phyloP scores from a whole-genome alignment of 2,888 invertebrate genomes.

The Griposia aprilina region DNA sequence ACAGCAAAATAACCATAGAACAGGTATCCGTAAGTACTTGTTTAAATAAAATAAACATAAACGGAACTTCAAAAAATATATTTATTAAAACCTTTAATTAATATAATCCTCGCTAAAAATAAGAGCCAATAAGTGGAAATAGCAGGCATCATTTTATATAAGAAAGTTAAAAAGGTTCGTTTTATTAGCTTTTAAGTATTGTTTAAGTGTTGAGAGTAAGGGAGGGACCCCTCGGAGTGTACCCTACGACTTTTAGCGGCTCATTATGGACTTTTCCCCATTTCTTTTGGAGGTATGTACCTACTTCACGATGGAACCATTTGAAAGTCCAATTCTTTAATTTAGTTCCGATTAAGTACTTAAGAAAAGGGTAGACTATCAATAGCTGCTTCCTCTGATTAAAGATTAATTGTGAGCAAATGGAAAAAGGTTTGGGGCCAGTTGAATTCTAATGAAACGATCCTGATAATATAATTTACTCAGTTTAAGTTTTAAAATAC shows the following conservation, averaged over 20 bases:
- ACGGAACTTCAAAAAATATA: background rate
- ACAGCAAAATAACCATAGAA: background rate
- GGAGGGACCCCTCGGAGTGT: slow-evolving; percentile 79
- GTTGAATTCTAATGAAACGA: slow-evolving; percentile 59
- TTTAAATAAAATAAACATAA: background rate
- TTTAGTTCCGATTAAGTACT: slow-evolving; percentile 62
- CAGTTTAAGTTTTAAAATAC: slow-evolving; percentile 51
- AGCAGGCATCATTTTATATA: slow-evolving; percentile 69
- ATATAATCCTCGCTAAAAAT: slow-evolving; percentile 76
- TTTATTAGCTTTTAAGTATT: slow-evolving; percentile 88
- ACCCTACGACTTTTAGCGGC: slow-evolving; percentile 83
- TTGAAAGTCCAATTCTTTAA: slow-evolving; percentile 75
- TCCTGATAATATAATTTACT: slow-evolving; percentile 60
- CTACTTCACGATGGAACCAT: slow-evolving; percentile 75
- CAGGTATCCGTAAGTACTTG: background rate
- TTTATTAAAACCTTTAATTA: slow-evolving; percentile 70
- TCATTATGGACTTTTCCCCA: slow-evolving; percentile 85
- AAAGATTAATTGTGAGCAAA: slow-evolving; percentile 65
- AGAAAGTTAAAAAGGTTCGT: slow-evolving; percentile 84
- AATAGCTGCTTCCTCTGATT: slow-evolving; percentile 57
- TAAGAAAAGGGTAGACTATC: slow-evolving; percentile 61
- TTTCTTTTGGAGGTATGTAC: slow-evolving; percentile 77
- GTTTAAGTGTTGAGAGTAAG: slow-evolving; percentile 85
- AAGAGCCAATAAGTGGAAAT: no score
- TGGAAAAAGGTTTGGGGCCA: slow-evolving; percentile 61